These are phyloP conservation scores for Thecocarcelia acutangulata DNA, from an alignment of 2,888 invertebrate species.

Conservation along the genomic window DNA sequence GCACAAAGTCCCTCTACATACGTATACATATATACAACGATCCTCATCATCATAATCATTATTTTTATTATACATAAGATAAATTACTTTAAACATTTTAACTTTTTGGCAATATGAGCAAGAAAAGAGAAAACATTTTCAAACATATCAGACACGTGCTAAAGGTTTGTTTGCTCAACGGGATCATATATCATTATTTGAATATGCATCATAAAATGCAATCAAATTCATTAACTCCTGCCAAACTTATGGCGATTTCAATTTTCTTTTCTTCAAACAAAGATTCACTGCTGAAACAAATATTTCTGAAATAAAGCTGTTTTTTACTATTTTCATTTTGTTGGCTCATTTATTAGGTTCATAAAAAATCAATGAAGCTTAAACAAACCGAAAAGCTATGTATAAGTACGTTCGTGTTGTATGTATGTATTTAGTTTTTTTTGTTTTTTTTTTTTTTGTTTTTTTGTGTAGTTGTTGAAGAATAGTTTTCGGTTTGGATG, in stretches of 20 bases:
- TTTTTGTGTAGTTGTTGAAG: slow-evolving; percentile 2
- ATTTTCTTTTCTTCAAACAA: background rate
- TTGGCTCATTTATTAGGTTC: slow-evolving; percentile 45
- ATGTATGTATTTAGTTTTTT: background rate
- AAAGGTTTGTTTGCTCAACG: slow-evolving; percentile 59
- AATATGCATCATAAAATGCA: slow-evolving; percentile 50
- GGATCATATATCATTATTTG: slow-evolving; percentile 58
- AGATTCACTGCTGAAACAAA: background rate
- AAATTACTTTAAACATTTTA: slow-evolving; percentile 61
- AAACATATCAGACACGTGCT: slow-evolving; percentile 65
- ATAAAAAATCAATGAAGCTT: slow-evolving; percentile 67
- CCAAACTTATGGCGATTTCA: background rate
- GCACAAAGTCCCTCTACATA: slow-evolving; percentile 50
- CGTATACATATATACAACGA: slow-evolving; percentile 19
- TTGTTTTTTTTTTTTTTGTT: slow-evolving; percentile 10
- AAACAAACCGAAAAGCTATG: slow-evolving; percentile 58
- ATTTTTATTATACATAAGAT: slow-evolving; percentile 55
- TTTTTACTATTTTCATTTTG: slow-evolving; percentile 18
- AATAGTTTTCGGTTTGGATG: background rate
- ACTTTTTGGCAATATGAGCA: slow-evolving; percentile 42
- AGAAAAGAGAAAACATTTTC: slow-evolving; percentile 38
- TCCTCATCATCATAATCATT: slow-evolving; percentile 46
- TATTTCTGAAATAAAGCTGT: slow-evolving; percentile 3
- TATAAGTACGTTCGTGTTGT: slow-evolving; percentile 38
- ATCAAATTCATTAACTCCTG: slow-evolving; percentile 36